Conservation (phyloP, 64 coral and sea anemone species). For the Trachythela sp. region DNA sequence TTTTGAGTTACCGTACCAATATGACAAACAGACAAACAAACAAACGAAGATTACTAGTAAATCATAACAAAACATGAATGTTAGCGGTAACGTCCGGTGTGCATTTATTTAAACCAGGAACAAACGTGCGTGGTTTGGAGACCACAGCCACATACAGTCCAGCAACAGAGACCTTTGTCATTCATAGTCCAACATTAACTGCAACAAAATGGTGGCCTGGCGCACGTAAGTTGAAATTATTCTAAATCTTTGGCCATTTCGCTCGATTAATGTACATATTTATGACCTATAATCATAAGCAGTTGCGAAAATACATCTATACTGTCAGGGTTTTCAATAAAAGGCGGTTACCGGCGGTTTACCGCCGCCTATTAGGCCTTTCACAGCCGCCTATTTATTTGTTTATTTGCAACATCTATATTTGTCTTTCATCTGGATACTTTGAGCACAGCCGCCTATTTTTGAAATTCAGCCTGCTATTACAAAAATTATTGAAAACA, state of each 20-base stretch:
- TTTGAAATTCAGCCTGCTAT: too few species aligned
- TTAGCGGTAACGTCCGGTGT: neutral
- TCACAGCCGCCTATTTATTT: too few species aligned
- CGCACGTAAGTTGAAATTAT: constrained; percentile 42
- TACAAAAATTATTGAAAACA: too few species aligned
- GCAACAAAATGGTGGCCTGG: constrained; percentile 96
- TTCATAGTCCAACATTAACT: constrained; percentile 68
- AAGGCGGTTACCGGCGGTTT: too few species aligned
- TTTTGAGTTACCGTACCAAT: neutral
- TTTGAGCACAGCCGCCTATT: too few species aligned
- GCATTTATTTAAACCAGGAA: constrained; percentile 38
- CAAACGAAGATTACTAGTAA: neutral
- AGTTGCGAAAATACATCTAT: too few species aligned
- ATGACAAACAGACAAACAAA: neutral
- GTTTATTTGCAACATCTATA: too few species aligned
- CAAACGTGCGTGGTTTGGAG: constrained; percentile 67
- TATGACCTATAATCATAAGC: neutral
- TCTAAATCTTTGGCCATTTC: neutral
- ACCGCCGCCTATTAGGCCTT: too few species aligned
- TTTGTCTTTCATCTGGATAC: too few species aligned
- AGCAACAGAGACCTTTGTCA: constrained; percentile 60
- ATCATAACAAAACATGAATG: too few species aligned
- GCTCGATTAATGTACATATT: neutral
- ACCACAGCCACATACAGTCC: constrained; percentile 87
- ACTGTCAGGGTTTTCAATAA: too few species aligned